Evolutionary conservation across 2,888 invertebrate genomes (phyloP).

Genomic region (Chymomyza fuscimana): DNA sequence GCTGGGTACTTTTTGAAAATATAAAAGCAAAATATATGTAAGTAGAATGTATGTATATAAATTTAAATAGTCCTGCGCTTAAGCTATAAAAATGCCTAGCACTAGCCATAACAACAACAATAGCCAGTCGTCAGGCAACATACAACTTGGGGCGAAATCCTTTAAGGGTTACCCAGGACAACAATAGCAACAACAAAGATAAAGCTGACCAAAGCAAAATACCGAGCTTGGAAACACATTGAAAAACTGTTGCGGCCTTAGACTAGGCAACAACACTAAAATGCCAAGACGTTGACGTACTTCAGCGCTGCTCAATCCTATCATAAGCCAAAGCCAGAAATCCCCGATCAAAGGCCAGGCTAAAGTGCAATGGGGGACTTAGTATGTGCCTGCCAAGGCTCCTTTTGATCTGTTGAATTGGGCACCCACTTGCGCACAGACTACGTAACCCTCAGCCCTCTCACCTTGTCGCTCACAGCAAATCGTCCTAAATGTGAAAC

Average conservation of each 20-base stretch:
- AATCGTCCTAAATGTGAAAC: conserved; percentile 64
- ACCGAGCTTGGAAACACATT: background rate
- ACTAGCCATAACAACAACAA: background rate
- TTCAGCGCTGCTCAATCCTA: conserved; percentile 39
- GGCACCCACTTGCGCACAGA: background rate
- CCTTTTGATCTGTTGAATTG: conserved; percentile 61
- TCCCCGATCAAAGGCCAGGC: conserved; percentile 1
- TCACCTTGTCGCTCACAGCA: conserved; percentile 14
- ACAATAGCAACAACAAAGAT: conserved; percentile 11
- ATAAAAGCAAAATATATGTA: conserved; percentile 29
- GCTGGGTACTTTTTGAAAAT: conserved; percentile 51
- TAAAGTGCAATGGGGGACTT: conserved; percentile 27
- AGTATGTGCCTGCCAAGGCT: conserved; percentile 2
- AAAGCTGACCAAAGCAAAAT: conserved; percentile 10
- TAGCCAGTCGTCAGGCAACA: background rate
- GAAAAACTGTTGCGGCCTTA: background rate
- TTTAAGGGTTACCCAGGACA: background rate
- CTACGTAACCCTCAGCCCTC: background rate
- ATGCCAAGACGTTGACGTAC: conserved; percentile 35
- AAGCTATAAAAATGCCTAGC: background rate
- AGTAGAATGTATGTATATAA: background rate
- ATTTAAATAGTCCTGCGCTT: background rate
- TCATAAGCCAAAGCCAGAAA: conserved; percentile 44
- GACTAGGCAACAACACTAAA: background rate
- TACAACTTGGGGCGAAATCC: background rate